Percentiles rank a stretch among this genome's conserved stretches.
Conservation (phyloP, 92 coral and sea anemone genomes). For the Bergia sp. region DNA sequence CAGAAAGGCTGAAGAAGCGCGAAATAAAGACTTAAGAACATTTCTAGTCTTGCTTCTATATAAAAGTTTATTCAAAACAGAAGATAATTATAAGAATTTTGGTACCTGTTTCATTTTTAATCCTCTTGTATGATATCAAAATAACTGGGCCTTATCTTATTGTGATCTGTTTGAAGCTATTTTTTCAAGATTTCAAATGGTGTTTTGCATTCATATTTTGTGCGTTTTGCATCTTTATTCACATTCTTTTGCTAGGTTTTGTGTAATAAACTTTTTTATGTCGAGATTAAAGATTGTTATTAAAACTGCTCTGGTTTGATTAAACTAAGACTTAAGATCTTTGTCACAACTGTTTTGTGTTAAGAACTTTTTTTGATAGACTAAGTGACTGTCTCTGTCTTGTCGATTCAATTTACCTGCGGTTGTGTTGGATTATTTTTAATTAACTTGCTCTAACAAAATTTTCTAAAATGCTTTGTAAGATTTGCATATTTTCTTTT, state of each 20-base stretch:
- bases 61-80: background rate
- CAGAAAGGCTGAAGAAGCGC: background rate
- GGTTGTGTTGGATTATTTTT: background rate
- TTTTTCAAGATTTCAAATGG: background rate
- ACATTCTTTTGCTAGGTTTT: background rate
- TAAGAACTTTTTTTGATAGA: background rate
- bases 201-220: background rate
- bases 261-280: background rate
- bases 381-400: background rate
- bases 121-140: background rate
- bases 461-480: background rate
- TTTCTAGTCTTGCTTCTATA: background rate
- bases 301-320: conserved; percentile 7
- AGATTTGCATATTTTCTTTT: background rate
- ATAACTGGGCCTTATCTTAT: background rate
- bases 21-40: background rate
- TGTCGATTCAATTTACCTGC: background rate
- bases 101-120: background rate
- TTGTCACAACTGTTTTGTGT: background rate
- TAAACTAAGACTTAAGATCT: background rate
- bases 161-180: background rate
- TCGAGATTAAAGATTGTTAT: background rate
- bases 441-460: background rate
- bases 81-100: too few species aligned
- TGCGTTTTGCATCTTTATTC: background rate